Conservation (phyloP, 1,140 invertebrate genomes). For the Amphibalanus amphitrite region DNA sequence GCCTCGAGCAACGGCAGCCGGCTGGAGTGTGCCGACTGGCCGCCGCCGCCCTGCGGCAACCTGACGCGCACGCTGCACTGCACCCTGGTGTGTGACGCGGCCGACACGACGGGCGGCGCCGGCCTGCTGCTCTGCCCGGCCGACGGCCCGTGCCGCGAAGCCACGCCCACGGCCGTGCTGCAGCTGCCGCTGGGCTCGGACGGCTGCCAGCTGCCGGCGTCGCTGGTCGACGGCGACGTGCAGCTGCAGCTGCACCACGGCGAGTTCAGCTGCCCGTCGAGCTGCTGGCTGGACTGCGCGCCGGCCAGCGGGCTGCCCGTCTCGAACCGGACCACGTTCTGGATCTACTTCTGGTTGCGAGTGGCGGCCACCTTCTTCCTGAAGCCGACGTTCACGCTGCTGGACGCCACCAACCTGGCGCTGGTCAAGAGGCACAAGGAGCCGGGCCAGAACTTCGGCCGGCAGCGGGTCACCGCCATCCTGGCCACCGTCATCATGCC, state of each 20-base stretch:
- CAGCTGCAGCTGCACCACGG: no score
- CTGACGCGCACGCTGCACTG: background rate
- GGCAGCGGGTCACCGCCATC: constrained; percentile 56
- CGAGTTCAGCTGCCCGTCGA: background rate
- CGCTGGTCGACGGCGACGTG: background rate
- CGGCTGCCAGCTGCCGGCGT: background rate
- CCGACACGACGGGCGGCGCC: no score
- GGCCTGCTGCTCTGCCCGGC: background rate
- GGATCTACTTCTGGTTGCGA: constrained; percentile 54
- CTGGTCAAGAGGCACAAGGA: constrained; percentile 49
- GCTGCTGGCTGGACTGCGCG: background rate
- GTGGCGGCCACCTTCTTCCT: constrained; percentile 55
- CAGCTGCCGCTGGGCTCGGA: background rate
- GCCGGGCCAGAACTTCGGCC: constrained; percentile 27
- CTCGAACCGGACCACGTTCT: constrained; percentile 21
- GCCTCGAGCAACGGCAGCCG: no score
- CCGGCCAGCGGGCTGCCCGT: background rate
- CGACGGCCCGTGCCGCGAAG: background rate
- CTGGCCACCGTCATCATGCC: constrained; percentile 63
- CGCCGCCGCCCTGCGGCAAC: background rate
- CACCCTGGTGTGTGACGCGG: no score
- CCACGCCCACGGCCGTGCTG: background rate
- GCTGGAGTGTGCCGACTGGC: background rate
- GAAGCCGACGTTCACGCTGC: constrained; percentile 42
- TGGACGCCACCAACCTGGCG: constrained; percentile 61